Percentiles rank a stretch among this genome's conserved stretches.
phyloP scores from a whole-genome alignment of 1,140 invertebrate genomes.

The Drosophila nasuta region DNA sequence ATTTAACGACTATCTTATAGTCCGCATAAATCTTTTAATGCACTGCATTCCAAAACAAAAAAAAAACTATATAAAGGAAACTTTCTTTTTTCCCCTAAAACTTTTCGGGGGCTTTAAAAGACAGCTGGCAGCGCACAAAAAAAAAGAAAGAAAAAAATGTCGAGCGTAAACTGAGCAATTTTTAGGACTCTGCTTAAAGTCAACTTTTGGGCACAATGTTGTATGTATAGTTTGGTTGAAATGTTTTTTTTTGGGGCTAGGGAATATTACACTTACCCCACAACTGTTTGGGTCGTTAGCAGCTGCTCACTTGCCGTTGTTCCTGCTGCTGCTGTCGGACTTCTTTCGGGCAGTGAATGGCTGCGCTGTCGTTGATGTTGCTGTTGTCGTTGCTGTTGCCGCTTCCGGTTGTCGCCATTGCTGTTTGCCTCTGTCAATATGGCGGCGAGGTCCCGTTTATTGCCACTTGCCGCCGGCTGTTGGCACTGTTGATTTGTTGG shows the following conservation, averaged over 20 bases:
- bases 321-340: background rate
- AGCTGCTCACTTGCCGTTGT: slow-evolving; percentile 3
- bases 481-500: slow-evolving; percentile 22
- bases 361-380: slow-evolving; percentile 11
- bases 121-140: background rate
- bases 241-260: background rate
- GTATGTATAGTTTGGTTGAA: no score
- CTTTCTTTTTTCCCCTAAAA: background rate
- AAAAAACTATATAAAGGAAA: slow-evolving; percentile 3
- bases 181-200: slow-evolving; percentile 17
- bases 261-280: slow-evolving; percentile 23
- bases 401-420: slow-evolving; percentile 27
- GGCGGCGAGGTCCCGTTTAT: background rate
- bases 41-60: background rate
- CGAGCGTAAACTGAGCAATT: slow-evolving; percentile 11
- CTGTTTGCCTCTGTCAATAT: slow-evolving; percentile 17
- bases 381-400: slow-evolving; percentile 18
- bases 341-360: slow-evolving; percentile 37
- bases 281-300: slow-evolving; percentile 7
- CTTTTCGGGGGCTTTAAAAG: slow-evolving; percentile 24
- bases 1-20: slow-evolving; percentile 28
- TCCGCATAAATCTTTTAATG: slow-evolving; percentile 30
- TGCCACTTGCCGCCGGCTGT: slow-evolving; percentile 6
- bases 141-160: background rate
- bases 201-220: slow-evolving; percentile 1